Evolutionary conservation across 1,140 invertebrate species (phyloP), one percentile per base, ranked within the genome.

Genomic region (Arion vulgaris): DNA sequence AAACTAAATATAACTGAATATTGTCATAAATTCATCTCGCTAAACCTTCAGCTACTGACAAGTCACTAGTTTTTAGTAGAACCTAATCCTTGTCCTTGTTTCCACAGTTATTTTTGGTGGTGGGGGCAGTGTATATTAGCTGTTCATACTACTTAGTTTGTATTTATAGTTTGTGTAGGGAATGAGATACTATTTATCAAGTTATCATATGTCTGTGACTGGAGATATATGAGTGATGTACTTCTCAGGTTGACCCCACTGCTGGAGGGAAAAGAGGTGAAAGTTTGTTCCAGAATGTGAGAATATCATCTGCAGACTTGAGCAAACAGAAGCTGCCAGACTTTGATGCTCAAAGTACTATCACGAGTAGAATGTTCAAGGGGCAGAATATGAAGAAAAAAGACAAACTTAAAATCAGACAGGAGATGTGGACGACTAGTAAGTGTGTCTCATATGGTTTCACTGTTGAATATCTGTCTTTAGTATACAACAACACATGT

Each of bases 341-440:
- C 51, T 89, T 89, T 86, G 90, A 91, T 84, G 83, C 89, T 36
- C 83, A 85, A 23, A 91, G 88, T 83, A 79, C 88, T 11, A 85
- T 91, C 11, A 91, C 90, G 45, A 90, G 87, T 81, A 90, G 89
- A 75, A 87, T 88, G 2, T 81, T 91, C 23, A 90, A 87, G 84
- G 90, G 87, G 23, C 57, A 90, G 38, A 87, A 88, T 62, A 68
- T 90, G 78, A 90, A 89, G 84, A 91, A 91, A 81, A 91, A 91
- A 83, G 89, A 91, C 36, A 91, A 89, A 74, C 84, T 82, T 71
- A 90, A 90, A 86, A 71, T 91, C 1, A 85, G 87, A 82, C 88
- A 88, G 82, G 88, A 91, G 72, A 74, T 87, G 4, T 90, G 85
- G 84, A 86, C 89, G 73, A 80, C 91, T 69, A 91, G 90, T 91